Evolutionary conservation across 2,888 invertebrate genomes (phyloP).

Genomic region (Agrotis clavis): DNA sequence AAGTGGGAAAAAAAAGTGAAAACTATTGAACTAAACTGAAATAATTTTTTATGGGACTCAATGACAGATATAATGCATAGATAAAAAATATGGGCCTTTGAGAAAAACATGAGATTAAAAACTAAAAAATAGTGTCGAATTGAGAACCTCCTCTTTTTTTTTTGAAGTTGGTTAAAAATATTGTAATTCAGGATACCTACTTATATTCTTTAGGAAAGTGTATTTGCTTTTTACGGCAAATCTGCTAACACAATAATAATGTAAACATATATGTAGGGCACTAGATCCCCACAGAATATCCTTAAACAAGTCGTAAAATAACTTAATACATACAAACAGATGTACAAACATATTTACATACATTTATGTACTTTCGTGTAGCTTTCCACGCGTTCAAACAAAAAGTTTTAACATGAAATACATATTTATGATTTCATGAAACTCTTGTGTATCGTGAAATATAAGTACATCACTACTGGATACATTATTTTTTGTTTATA

Average conservation of each 20-base stretch:
- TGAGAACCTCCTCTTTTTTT: neutral
- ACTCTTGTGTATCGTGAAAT: slow-evolving; percentile 14
- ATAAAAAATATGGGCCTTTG: too few species aligned
- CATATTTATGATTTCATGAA: slow-evolving; percentile 43
- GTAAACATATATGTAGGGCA: neutral
- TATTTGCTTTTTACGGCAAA: neutral
- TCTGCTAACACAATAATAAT: neutral
- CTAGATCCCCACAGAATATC: slow-evolving; percentile 1
- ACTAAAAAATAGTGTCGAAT: too few species aligned
- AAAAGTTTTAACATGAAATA: slow-evolving; percentile 16
- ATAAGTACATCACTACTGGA: neutral
- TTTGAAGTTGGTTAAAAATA: neutral
- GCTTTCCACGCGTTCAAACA: neutral
- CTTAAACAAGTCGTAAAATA: slow-evolving; percentile 33
- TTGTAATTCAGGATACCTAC: neutral
- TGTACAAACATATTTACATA: slow-evolving; percentile 28
- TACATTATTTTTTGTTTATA: slow-evolving; percentile 18
- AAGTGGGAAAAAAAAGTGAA: too few species aligned
- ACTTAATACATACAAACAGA: slow-evolving; percentile 27
- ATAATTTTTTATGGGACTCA: too few species aligned
- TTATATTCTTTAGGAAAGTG: neutral
- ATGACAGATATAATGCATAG: too few species aligned
- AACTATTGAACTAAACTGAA: too few species aligned
- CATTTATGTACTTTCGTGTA: slow-evolving; percentile 1
- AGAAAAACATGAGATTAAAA: too few species aligned